A percentile compares a stretch with the other conserved stretches of the same genome.
Conservation (phyloP, 2,113 vertebrate genomes). For the Drymodes brunneopygia region DNA sequence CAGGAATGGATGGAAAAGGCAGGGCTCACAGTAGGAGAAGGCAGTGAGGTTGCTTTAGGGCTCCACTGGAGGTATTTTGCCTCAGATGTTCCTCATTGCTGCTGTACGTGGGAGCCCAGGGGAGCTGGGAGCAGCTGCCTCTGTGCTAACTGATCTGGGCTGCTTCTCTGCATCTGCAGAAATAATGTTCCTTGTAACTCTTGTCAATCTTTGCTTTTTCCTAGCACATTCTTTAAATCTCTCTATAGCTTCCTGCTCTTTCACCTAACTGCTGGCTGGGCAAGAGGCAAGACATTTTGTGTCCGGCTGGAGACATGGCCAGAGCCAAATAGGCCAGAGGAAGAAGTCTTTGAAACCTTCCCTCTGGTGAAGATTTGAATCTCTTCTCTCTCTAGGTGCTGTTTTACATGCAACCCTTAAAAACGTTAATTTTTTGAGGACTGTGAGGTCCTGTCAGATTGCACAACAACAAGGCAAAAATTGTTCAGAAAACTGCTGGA, state of each 20-base stretch:
- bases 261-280: not conserved
- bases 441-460: not conserved
- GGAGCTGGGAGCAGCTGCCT: not conserved
- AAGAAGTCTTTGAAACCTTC: not conserved
- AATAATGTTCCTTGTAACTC: not conserved
- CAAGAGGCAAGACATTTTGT: not conserved
- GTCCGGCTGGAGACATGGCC: not conserved
- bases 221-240: not conserved
- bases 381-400: not conserved
- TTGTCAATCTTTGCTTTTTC: not conserved
- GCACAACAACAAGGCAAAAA: not conserved
- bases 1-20: no score
- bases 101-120: not conserved
- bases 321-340: not conserved
- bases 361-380: not conserved
- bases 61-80: no score
- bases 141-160: not conserved
- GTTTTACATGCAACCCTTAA: not conserved
- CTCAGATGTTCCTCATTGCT: not conserved
- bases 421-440: not conserved
- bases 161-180: not conserved
- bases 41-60: no score
- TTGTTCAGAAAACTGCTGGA: not conserved
- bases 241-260: not conserved
- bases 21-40: no score